Percentiles rank a stretch among this genome's conserved stretches.
phyloP scores from a whole-genome alignment of 2,113 vertebrate species.

The Pachyramphus minor region DNA sequence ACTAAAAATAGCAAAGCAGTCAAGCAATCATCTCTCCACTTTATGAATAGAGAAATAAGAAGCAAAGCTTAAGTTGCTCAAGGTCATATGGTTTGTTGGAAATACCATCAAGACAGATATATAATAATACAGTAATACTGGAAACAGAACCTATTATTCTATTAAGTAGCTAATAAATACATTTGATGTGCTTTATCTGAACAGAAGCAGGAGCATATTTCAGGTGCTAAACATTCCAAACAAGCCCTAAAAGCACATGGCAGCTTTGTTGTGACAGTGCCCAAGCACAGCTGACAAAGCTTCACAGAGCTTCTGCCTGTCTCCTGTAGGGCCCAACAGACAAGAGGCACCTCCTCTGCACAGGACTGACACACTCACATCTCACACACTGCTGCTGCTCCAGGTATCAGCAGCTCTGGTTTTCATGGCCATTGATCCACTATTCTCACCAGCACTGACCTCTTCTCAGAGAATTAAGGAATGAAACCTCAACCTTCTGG shows the following conservation, averaged over 20 bases:
- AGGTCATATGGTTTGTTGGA: not conserved
- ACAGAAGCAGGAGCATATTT: not conserved
- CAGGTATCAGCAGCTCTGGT: not conserved
- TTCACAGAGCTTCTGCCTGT: not conserved
- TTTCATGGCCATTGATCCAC: accelerated
- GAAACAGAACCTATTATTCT: not conserved
- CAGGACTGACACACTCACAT: not conserved
- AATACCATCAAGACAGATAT: not conserved
- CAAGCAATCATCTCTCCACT: conserved; percentile 1
- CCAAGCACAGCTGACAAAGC: not conserved
- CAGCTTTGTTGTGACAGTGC: not conserved
- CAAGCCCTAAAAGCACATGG: not conserved
- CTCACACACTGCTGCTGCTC: not conserved
- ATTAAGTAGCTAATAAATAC: not conserved
- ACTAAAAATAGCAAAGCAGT: conserved; percentile 28
- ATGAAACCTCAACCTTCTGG: not conserved
- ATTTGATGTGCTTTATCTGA: not conserved
- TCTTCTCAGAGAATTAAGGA: not conserved
- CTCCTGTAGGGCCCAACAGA: not conserved
- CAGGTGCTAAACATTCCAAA: not conserved
- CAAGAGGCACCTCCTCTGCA: not conserved
- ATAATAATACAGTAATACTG: not conserved
- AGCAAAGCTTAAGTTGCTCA: conserved; percentile 10
- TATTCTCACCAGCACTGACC: not conserved
- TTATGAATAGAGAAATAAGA: not conserved